phyloP scores from a whole-genome alignment of 2,113 vertebrate species.

The Dolichotis patagonum region DNA sequence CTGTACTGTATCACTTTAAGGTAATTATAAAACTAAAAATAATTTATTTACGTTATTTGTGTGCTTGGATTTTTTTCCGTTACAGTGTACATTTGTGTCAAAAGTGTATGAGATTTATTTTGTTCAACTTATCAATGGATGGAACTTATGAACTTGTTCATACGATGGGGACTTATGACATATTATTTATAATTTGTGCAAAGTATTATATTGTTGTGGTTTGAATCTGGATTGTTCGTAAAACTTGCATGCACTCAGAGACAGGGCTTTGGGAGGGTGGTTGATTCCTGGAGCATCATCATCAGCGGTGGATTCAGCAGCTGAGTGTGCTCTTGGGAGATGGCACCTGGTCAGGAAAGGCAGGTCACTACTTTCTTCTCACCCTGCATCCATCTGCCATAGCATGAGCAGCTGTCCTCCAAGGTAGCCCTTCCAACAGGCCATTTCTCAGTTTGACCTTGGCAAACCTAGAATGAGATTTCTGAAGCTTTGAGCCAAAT shows the following conservation, averaged over 20 bases:
- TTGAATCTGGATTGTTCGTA: not conserved
- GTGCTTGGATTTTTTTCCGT: not conserved
- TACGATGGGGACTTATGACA: not conserved
- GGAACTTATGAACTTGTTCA: too few relatives aligned
- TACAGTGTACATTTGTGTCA: not conserved
- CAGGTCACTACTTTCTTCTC: not conserved
- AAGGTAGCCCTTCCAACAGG: too few relatives aligned
- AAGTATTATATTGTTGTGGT: not conserved
- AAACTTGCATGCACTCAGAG: not conserved
- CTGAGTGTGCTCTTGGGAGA: not conserved
- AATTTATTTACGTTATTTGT: not conserved
- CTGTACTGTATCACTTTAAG: not conserved
- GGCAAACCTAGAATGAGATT: not conserved
- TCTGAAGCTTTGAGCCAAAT: too few relatives aligned
- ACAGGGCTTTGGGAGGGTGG: not conserved
- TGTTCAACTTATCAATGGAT: not conserved
- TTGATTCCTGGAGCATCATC: not conserved
- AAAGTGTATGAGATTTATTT: not conserved
- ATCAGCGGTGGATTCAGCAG: not conserved
- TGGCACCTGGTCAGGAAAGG: not conserved
- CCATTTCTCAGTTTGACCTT: not conserved
- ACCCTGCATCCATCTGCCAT: not conserved
- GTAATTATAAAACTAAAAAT: not conserved
- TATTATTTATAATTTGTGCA: not conserved
- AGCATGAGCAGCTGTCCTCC: rapidly evolving